Conservation (phyloP, 2,797 vertebrate species). For the Erpetoichthys calabaricus region DNA sequence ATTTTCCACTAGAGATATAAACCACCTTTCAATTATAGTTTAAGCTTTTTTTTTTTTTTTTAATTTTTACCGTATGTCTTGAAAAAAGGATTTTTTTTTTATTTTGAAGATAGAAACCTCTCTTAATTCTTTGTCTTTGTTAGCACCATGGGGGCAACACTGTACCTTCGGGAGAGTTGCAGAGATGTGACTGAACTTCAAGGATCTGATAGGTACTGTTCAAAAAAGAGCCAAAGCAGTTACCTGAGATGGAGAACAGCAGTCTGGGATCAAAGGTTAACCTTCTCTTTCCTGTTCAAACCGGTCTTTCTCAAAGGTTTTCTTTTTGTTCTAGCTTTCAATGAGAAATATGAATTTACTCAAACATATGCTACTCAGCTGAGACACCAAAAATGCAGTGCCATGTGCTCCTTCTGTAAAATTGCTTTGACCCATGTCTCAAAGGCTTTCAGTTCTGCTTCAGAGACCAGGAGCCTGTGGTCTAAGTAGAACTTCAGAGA, state of each 20-base stretch:
- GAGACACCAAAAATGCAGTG: too few relatives aligned
- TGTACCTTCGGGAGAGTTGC: slow-evolving; percentile 1
- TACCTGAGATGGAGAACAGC: slow-evolving; percentile 1
- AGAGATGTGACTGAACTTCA: background rate
- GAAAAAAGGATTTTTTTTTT: background rate
- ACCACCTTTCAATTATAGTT: background rate
- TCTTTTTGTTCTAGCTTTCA: background rate
- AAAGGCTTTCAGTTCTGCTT: too few relatives aligned
- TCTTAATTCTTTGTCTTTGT: background rate
- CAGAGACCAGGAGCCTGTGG: too few relatives aligned
- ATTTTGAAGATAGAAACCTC: background rate
- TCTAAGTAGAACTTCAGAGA: too few relatives aligned
- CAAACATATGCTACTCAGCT: background rate
- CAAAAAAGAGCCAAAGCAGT: background rate
- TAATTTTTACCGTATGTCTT: background rate
- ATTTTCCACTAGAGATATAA: slow-evolving; percentile 1
- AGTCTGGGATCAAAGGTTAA: slow-evolving; percentile 3
- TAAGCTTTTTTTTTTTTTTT: background rate
- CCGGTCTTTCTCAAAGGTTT: background rate
- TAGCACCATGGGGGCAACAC: background rate
- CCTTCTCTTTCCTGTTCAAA: slow-evolving; percentile 3
- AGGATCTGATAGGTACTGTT: slow-evolving; percentile 2
- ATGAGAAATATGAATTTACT: slow-evolving; percentile 1
- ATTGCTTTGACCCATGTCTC: too few relatives aligned
- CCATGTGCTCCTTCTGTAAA: too few relatives aligned